Evolutionary conservation across 1,140 invertebrate species (phyloP).

Genomic region (Stratiolaelaps scimitus): DNA sequence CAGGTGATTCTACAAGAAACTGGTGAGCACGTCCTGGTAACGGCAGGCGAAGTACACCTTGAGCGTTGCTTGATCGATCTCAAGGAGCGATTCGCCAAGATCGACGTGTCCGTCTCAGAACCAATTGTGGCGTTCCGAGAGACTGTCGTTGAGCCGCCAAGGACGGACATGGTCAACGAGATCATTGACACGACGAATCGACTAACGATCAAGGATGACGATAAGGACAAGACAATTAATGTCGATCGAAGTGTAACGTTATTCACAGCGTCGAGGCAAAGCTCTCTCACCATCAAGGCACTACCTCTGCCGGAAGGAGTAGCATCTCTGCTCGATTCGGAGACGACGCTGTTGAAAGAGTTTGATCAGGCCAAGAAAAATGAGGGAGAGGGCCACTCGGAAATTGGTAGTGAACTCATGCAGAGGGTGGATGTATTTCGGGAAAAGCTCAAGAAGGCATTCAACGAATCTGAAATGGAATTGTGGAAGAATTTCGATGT

Average conservation of each 20-base stretch:
- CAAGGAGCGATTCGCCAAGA: constrained; percentile 60
- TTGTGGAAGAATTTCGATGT: constrained; percentile 49
- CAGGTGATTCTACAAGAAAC: constrained; percentile 77
- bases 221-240: constrained; percentile 31
- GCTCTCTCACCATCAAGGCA: constrained; percentile 22
- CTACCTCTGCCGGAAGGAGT: constrained; percentile 22
- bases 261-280: constrained; percentile 18
- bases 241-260: background rate
- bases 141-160: constrained; percentile 70
- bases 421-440: constrained; percentile 52
- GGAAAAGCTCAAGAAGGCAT: constrained; percentile 50
- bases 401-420: constrained; percentile 43
- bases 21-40: constrained; percentile 89
- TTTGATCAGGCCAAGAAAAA: constrained; percentile 22
- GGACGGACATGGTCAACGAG: constrained; percentile 78
- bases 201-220: constrained; percentile 36
- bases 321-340: constrained; percentile 36
- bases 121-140: constrained; percentile 94
- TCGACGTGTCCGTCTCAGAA: constrained; percentile 74
- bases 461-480: constrained; percentile 47
- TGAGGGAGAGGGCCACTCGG: constrained; percentile 29
- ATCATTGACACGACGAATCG: constrained; percentile 52
- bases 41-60: constrained; percentile 92
- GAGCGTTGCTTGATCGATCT: constrained; percentile 85
- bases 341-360: constrained; percentile 4